Base-by-base conservation (phyloP, 2,888 invertebrate genomes). In the Elmis aenea region DNA sequence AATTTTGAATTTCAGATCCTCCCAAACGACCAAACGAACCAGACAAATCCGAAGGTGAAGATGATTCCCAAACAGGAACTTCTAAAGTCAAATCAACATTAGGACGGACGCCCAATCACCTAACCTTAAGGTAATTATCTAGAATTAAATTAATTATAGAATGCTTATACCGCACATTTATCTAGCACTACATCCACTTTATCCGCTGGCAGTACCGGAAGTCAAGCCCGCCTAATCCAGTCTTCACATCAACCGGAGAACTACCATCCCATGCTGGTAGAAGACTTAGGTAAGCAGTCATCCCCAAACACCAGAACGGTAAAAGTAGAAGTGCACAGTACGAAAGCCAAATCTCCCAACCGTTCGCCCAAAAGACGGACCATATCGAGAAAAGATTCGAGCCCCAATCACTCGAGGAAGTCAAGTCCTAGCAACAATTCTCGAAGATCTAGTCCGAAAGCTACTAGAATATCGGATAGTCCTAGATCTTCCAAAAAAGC, bases 231-330 rank as follows among this genome's bases (percentile, higher is more conserved):
- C 59, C 80, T 93, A 62, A 90, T 93, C 65, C 92, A 92, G 72
- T 89, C 92, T 51, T 93, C 92, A 53, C 88, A 92, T 70, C 90
- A 91, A 61, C 93, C 93, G 40, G 84, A 89, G 58, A 87, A 85
- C 67, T 92, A 91, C 71, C 90, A 92, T 59, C 91, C 92, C 39
- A 81, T 85, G 54, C 81, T 83, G 67, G 82, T 85, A 62, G 86
- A 88, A 74, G 90, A 90, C 73, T 72, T 90, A 79, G 89, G 90
- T 90, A 85, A 84, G 85, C 59, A 53, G 38, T 72, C 72, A 49
- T 71, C 71, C 2, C 67, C 68, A 32, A 74, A 73, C 14, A 69
- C 72, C 46, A 75, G 74, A 62, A 74, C 74, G 21, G 73, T 64
- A 21, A 61, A 57, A 52, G 64, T 58, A 35, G 66, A 67, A 47